phyloP scores from a whole-genome alignment of 1,140 invertebrate species.

The Neocloeon triangulifer region DNA sequence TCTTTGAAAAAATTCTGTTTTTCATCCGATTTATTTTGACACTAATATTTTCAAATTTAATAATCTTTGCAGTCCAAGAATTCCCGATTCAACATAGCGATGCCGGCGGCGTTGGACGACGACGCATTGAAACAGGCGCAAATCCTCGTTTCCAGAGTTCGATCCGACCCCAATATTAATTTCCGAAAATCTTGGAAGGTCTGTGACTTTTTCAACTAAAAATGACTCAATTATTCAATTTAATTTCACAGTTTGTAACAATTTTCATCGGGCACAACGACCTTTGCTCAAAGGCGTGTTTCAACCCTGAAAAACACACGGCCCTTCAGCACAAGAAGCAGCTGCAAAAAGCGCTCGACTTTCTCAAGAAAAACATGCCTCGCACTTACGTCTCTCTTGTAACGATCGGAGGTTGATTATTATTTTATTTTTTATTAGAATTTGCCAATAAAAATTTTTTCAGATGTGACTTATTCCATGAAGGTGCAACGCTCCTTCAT shows the following conservation, averaged over 20 bases:
- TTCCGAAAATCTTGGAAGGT: conserved; percentile 55
- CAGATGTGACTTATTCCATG: conserved; percentile 45
- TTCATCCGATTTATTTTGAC: too few relatives aligned
- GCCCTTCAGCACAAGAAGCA: conserved; percentile 12
- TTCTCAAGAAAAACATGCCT: conserved; percentile 36
- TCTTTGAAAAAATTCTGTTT: too few relatives aligned
- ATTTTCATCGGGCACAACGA: conserved; percentile 72
- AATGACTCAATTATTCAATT: too few relatives aligned
- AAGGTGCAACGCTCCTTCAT: conserved; percentile 34
- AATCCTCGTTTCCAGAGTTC: conserved; percentile 43
- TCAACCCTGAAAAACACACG: conserved; percentile 14
- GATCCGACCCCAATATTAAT: conserved; percentile 33
- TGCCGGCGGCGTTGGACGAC: conserved; percentile 40
- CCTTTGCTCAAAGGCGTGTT: conserved; percentile 54
- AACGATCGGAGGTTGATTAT: conserved; percentile 49
- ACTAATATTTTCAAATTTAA: too few relatives aligned
- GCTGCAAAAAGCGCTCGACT: conserved; percentile 23
- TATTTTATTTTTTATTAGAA: too few relatives aligned
- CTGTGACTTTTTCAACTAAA: conserved; percentile 1
- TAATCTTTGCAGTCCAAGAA: conserved; percentile 37
- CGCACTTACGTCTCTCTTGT: conserved; percentile 55
- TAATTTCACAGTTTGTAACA: conserved; percentile 32
- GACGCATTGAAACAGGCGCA: conserved; percentile 40
- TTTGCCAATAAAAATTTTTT: too few relatives aligned
- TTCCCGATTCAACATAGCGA: conserved; percentile 40